phyloP scores from a whole-genome alignment of 2,113 vertebrate genomes.

The Reinhardtius hippoglossoides region DNA sequence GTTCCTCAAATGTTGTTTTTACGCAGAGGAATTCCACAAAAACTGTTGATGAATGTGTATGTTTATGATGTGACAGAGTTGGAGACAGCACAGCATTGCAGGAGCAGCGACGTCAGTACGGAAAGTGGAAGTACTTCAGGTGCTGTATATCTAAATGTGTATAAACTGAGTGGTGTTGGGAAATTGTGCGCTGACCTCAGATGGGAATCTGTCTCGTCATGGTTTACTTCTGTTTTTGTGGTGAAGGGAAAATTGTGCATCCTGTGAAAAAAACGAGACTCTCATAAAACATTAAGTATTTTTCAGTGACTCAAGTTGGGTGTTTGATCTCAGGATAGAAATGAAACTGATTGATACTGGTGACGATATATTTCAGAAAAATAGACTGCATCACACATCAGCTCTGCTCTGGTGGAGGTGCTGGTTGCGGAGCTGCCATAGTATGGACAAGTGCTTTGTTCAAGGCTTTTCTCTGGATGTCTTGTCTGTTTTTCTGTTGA shows the following conservation, averaged over 20 bases:
- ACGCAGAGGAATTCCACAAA: not conserved
- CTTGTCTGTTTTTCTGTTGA: not conserved
- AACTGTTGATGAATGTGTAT: slow-evolving; percentile 3
- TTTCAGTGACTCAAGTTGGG: too few species aligned
- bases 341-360: not conserved
- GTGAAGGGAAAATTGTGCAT: not conserved
- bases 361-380: not conserved
- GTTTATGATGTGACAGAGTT: slow-evolving; percentile 48
- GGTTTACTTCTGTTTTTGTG: slow-evolving; percentile 29
- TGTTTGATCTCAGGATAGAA: too few species aligned
- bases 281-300: too few species aligned
- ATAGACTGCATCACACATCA: too few species aligned
- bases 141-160: slow-evolving; percentile 35
- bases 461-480: slow-evolving; percentile 21
- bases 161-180: slow-evolving; percentile 30
- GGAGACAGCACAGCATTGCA: slow-evolving; percentile 2
- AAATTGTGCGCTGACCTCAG: not conserved
- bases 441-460: not conserved
- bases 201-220: not conserved
- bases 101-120: not conserved
- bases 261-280: too few species aligned
- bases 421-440: not conserved
- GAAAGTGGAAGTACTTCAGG: slow-evolving; percentile 50
- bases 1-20: not conserved
- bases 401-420: not conserved